These are phyloP conservation scores for Eupithecia exiguata DNA, from an alignment of 2,888 invertebrate genomes.

Conservation along the genomic window DNA sequence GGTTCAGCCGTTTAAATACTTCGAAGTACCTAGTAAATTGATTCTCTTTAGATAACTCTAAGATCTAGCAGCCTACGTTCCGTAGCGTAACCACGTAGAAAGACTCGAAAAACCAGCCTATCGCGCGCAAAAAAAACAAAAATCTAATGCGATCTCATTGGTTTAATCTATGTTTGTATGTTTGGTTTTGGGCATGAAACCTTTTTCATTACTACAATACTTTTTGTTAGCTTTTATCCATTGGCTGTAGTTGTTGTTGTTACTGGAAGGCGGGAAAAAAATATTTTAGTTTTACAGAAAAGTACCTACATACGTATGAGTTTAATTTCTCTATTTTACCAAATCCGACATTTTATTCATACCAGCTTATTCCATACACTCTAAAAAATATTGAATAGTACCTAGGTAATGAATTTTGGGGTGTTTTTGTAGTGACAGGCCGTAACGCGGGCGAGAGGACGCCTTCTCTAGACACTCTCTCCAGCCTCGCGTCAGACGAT, in stretches of 20 bases:
- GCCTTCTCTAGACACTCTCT: conserved; percentile 91
- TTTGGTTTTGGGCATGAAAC: not conserved
- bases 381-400: too few species aligned
- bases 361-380: too few species aligned
- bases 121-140: not conserved
- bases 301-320: too few species aligned
- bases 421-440: conserved; percentile 51
- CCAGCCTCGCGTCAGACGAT: conserved; percentile 94
- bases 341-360: not conserved
- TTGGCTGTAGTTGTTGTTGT: not conserved
- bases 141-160: not conserved
- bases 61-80: too few species aligned
- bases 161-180: not conserved
- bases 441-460: conserved; percentile 82
- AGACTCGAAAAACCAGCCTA: too few species aligned
- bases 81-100: too few species aligned
- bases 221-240: not conserved
- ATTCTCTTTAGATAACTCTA: too few species aligned
- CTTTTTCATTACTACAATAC: not conserved
- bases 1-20: too few species aligned
- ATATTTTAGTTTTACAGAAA: not conserved
- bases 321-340: too few species aligned
- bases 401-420: not conserved
- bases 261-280: not conserved
- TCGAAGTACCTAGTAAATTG: too few species aligned